A percentile compares a stretch with the other conserved stretches of the same genome.
Conservation (phyloP, 1,140 invertebrate species). For the Brachionus koreanus region DNA sequence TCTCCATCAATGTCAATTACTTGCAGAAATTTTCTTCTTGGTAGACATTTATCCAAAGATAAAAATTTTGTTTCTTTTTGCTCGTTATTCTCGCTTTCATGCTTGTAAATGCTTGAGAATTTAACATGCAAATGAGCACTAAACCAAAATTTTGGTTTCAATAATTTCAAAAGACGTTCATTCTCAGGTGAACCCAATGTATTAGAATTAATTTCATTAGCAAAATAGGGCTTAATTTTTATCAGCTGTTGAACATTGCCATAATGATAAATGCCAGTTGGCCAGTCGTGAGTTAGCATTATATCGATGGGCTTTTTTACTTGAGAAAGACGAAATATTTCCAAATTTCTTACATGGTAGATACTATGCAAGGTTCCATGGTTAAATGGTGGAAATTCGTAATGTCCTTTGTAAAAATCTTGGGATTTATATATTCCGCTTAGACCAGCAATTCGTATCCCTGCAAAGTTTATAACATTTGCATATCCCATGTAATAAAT, state of each 20-base stretch:
- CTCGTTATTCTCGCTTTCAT: slow-evolving; percentile 54
- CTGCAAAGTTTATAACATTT: slow-evolving; percentile 76
- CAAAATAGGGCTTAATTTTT: slow-evolving; percentile 77
- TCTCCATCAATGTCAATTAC: slow-evolving; percentile 55
- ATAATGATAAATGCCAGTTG: slow-evolving; percentile 76
- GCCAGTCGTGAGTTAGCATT: slow-evolving; percentile 95
- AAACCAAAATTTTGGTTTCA: slow-evolving; percentile 91
- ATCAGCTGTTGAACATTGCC: slow-evolving; percentile 75
- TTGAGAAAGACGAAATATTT: slow-evolving; percentile 77
- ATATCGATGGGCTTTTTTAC: slow-evolving; percentile 66
- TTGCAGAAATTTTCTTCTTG: slow-evolving; percentile 78
- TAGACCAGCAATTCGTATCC: slow-evolving; percentile 82
- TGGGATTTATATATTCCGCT: slow-evolving; percentile 87
- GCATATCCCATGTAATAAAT: slow-evolving; percentile 96
- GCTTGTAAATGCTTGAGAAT: slow-evolving; percentile 79
- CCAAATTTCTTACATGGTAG: slow-evolving; percentile 88
- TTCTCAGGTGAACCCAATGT: slow-evolving; percentile 77
- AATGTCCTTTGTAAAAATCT: slow-evolving; percentile 73
- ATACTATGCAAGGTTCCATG: slow-evolving; percentile 73
- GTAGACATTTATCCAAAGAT: slow-evolving; percentile 91
- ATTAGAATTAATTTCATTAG: slow-evolving; percentile 74
- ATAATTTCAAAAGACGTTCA: slow-evolving; percentile 70
- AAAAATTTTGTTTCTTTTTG: slow-evolving; percentile 75
- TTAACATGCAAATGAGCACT: slow-evolving; percentile 93
- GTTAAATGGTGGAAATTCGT: slow-evolving; percentile 79